Percentiles rank a stretch among this genome's conserved stretches.
Evolutionary conservation across 2,113 vertebrate species (phyloP).

Genomic region (Danionella cerebrum): DNA sequence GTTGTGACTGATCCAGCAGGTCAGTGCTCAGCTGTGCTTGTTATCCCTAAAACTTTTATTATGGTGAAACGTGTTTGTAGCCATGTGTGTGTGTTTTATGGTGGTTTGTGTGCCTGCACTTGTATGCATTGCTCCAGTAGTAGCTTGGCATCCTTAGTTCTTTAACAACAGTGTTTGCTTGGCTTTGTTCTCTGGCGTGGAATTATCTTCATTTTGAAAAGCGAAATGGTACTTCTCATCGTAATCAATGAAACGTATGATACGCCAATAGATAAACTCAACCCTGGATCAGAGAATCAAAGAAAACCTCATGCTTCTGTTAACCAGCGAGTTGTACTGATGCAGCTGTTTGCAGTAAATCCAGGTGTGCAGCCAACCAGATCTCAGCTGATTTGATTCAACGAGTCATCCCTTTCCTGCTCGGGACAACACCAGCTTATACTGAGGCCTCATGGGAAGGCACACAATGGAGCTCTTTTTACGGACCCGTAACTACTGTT

Average conservation of each 20-base stretch:
- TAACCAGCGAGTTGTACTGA: not conserved
- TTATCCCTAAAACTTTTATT: not conserved
- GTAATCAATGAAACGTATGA: too few species aligned
- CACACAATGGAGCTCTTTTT: conserved; percentile 51
- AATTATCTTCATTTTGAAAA: conserved; percentile 8
- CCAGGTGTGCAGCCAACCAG: not conserved
- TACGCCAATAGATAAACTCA: too few species aligned
- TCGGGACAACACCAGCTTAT: conserved; percentile 32
- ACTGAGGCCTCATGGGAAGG: conserved; percentile 39
- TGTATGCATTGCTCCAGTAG: conserved; percentile 19
- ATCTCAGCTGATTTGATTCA: conserved; percentile 10
- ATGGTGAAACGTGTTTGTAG: conserved; percentile 1
- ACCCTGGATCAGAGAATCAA: conserved; percentile 9
- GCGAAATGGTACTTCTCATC: too few species aligned
- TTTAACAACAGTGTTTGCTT: conserved; percentile 12
- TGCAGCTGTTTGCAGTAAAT: conserved; percentile 17
- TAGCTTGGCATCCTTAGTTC: not conserved
- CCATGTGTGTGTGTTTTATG: conserved; percentile 13
- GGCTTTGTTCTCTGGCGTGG: not conserved
- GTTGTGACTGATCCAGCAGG: not conserved
- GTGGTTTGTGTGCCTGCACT: conserved; percentile 24
- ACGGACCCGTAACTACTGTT: conserved; percentile 49
- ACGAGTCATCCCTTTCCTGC: conserved; percentile 2
- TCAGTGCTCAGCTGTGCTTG: conserved; percentile 1
- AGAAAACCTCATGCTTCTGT: not conserved